Percentiles rank a stretch among this genome's conserved stretches.
These are phyloP conservation scores for Spisula subtruncata DNA, from an alignment of 2,888 invertebrate species.

Conservation along the genomic window DNA sequence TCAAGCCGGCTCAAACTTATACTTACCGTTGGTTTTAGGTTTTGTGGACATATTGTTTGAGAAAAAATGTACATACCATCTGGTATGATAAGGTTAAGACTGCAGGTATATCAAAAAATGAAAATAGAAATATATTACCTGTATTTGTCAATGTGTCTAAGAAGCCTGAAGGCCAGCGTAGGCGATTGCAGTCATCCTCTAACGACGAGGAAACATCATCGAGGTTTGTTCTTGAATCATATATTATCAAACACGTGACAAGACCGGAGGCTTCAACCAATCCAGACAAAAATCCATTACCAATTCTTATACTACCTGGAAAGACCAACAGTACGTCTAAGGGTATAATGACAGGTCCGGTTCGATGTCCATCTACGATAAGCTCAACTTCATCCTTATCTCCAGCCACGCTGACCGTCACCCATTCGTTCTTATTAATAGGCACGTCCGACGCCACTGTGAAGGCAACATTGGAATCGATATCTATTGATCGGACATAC, in stretches of 20 bases:
- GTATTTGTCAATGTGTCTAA: not conserved
- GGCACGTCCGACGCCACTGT: not conserved
- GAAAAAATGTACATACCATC: too few relatives aligned
- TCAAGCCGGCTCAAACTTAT: too few relatives aligned
- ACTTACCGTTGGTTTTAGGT: too few relatives aligned
- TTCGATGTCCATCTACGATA: not conserved
- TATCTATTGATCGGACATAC: not conserved
- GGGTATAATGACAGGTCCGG: not conserved
- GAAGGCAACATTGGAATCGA: not conserved
- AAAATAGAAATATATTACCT: not conserved
- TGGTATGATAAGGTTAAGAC: not conserved
- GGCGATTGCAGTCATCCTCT: not conserved
- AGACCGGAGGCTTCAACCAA: not conserved
- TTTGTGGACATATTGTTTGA: too few relatives aligned
- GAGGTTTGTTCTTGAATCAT: not conserved
- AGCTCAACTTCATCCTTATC: not conserved
- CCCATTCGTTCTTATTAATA: conserved; percentile 4
- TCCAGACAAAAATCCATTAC: not conserved
- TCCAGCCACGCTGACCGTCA: not conserved
- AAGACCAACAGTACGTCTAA: not conserved
- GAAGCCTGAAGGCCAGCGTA: not conserved
- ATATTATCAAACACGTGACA: not conserved
- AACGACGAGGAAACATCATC: not conserved
- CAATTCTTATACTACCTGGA: not conserved
- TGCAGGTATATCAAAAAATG: not conserved